phyloP scores from a whole-genome alignment of 1,140 invertebrate species.

The Drosophila obscura region DNA sequence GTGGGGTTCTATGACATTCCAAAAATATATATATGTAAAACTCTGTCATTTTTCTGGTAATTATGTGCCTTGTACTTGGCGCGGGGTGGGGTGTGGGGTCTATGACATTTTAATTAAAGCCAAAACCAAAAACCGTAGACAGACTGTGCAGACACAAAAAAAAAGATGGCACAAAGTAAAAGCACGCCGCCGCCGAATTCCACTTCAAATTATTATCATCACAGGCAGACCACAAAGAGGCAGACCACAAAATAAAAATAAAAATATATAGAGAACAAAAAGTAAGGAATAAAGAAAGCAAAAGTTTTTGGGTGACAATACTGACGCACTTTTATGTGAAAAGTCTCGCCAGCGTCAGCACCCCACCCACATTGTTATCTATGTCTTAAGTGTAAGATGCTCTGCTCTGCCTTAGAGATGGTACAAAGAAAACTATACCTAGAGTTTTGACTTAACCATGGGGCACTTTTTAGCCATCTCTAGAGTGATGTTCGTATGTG shows the following conservation, averaged over 20 bases:
- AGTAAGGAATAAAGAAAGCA: conserved; percentile 53
- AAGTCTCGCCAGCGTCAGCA: conserved; percentile 7
- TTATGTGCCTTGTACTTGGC: too few species aligned
- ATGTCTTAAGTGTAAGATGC: background rate
- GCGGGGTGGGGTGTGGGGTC: conserved; percentile 22
- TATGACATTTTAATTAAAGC: conserved; percentile 71
- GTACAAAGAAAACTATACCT: background rate
- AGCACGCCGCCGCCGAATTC: conserved; percentile 21
- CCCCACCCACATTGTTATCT: conserved; percentile 3
- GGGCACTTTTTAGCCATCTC: conserved; percentile 39
- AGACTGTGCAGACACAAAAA: conserved; percentile 1
- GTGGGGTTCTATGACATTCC: conserved; percentile 62
- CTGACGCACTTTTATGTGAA: conserved; percentile 70
- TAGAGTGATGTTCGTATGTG: conserved; percentile 25
- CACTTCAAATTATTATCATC: conserved; percentile 60
- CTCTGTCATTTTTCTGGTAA: too few species aligned
- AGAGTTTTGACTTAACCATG: background rate
- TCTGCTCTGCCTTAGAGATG: conserved; percentile 24
- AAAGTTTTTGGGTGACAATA: conserved; percentile 72
- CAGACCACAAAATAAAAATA: conserved; percentile 6
- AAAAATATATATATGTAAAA: too few species aligned
- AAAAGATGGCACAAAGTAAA: conserved; percentile 22
- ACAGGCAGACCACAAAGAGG: conserved; percentile 20
- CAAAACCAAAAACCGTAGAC: conserved; percentile 26
- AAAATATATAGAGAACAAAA: conserved; percentile 14